These are phyloP conservation scores for Malacosoma neustria DNA, from an alignment of 2,888 invertebrate genomes.

Conservation along the genomic window DNA sequence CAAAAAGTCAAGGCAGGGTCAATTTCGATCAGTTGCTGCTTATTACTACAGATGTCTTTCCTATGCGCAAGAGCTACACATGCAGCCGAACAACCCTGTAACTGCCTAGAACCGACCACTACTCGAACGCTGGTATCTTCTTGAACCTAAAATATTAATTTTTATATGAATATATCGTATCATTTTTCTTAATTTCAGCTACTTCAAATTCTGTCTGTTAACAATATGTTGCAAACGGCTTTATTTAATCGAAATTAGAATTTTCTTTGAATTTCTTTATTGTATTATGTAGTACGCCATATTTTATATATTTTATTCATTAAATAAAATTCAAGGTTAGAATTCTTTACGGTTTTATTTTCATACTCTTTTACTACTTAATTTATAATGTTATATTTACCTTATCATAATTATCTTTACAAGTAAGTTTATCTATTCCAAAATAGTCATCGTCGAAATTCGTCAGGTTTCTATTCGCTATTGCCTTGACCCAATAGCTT, in stretches of 20 bases:
- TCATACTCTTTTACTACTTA: no score
- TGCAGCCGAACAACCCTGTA: constrained; percentile 71
- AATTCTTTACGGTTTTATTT: no score
- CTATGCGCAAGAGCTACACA: constrained; percentile 77
- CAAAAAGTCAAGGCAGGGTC: constrained; percentile 82
- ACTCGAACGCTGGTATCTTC: constrained; percentile 33
- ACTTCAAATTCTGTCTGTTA: no score
- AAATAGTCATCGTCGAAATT: constrained; percentile 36
- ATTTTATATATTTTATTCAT: no score
- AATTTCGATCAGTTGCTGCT: constrained; percentile 73
- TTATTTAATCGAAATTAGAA: no score
- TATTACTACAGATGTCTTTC: constrained; percentile 74
- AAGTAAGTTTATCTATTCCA: constrained; percentile 37
- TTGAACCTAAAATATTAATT: constrained; percentile 17
- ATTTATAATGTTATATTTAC: no score
- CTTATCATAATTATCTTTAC: constrained; percentile 43
- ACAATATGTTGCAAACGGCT: no score
- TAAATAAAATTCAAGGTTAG: no score
- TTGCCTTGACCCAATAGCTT: constrained; percentile 46
- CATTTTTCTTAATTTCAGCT: no score
- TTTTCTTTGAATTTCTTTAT: no score
- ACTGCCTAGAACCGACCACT: constrained; percentile 30
- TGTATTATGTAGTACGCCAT: no score
- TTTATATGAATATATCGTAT: background rate
- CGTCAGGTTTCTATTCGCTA: constrained; percentile 31